Evolutionary conservation across 2,113 vertebrate species (phyloP).

Genomic region (Dinomys branickii): DNA sequence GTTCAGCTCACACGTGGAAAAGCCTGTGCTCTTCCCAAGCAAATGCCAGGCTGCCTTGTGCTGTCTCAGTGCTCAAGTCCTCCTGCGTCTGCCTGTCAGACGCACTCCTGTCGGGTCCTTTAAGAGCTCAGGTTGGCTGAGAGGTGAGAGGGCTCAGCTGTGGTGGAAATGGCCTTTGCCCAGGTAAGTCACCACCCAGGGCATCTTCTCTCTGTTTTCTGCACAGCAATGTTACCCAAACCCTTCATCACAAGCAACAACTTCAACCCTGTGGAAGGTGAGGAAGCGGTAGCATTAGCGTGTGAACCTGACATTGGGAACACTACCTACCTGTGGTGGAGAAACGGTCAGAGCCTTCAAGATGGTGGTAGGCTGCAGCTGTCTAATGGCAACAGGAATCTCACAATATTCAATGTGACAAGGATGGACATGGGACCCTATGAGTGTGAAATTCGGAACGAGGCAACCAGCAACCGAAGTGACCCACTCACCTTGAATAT

Average conservation of each 20-base stretch:
- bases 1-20: neutral
- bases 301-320: neutral
- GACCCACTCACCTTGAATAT: constrained; percentile 55
- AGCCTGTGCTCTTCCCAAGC: neutral
- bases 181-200: neutral
- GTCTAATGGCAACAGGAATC: constrained; percentile 26
- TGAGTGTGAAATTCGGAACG: constrained; percentile 10
- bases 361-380: neutral
- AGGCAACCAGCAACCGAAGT: neutral
- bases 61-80: neutral
- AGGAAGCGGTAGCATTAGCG: neutral
- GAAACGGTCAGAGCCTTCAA: neutral
- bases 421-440: neutral
- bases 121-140: neutral
- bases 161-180: neutral
- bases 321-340: constrained; percentile 38
- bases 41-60: rapidly evolving
- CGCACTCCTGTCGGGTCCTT: neutral
- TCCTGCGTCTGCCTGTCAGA: neutral
- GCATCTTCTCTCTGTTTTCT: neutral
- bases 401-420: constrained; percentile 37
- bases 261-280: neutral
- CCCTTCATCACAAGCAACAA: neutral
- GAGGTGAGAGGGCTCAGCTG: neutral
- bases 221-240: neutral